phyloP scores from a whole-genome alignment of 2,797 vertebrate species.

The Mus spretus region DNA sequence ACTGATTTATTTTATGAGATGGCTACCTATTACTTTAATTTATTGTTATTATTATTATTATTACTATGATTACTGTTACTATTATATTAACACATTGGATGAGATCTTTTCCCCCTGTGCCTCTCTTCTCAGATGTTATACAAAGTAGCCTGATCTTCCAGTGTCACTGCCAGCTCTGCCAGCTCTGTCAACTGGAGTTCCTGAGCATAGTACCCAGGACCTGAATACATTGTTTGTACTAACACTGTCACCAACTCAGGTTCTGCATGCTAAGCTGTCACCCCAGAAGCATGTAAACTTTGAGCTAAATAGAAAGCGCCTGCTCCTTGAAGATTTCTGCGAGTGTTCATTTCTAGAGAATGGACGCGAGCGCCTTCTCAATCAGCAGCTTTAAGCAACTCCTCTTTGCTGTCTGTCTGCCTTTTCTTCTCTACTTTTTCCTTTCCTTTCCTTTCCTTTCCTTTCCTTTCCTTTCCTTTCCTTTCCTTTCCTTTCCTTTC shows the following conservation, averaged over 20 bases:
- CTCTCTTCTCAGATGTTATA: not conserved
- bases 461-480: not conserved
- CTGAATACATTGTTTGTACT: not conserved
- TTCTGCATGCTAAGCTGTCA: not conserved
- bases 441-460: too few species aligned
- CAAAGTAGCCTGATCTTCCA: not conserved
- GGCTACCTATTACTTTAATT: not conserved
- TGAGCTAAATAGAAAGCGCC: not conserved
- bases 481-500: not conserved
- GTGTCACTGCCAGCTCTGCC: not conserved
- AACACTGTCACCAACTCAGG: not conserved
- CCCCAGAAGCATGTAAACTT: not conserved
- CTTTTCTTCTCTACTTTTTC: conserved; percentile 54
- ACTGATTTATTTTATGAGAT: conserved; percentile 4
- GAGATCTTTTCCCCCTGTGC: not conserved
- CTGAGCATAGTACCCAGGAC: not conserved
- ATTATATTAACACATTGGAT: conserved; percentile 30
- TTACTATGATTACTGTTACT: not conserved
- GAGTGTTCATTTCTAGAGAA: conserved; percentile 33
- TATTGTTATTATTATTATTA: not conserved
- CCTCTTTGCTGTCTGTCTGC: not conserved
- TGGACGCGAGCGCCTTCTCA: not conserved
- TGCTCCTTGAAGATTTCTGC: conserved; percentile 47
- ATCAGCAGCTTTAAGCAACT: not conserved
- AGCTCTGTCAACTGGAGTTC: conserved; percentile 13